A percentile compares a stretch with the other conserved stretches of the same genome.
Evolutionary conservation across 2,888 invertebrate genomes (phyloP).

Genomic region (Ecdyonurus torrentis): DNA sequence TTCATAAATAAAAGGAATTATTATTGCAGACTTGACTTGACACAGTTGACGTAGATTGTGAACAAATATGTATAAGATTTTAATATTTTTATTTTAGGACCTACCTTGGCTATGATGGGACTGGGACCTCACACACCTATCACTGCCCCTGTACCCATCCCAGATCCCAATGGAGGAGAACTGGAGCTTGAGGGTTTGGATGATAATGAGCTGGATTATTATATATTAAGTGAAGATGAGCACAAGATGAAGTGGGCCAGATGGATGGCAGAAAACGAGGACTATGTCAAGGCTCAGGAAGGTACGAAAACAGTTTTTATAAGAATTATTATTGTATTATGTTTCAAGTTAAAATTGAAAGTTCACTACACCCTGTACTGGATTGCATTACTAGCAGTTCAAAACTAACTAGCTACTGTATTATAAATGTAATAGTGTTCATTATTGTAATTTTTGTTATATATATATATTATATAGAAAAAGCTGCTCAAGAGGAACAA

Average conservation of each 20-base stretch:
- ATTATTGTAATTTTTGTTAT: not conserved
- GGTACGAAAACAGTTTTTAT: too few species aligned
- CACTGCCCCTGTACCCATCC: conserved; percentile 4
- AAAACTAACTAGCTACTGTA: too few species aligned
- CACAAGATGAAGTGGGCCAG: conserved; percentile 59
- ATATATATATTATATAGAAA: conserved; percentile 34
- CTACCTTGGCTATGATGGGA: conserved; percentile 55
- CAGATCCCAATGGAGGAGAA: conserved; percentile 28
- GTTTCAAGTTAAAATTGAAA: too few species aligned
- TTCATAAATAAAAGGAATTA: too few species aligned
- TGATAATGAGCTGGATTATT: conserved; percentile 76
- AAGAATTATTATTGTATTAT: too few species aligned
- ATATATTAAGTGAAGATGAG: conserved; percentile 70
- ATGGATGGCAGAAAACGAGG: conserved; percentile 80
- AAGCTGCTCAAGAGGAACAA: conserved; percentile 60
- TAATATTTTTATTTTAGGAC: too few species aligned
- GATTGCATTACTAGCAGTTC: too few species aligned
- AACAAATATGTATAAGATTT: conserved; percentile 4
- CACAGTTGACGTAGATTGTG: too few species aligned
- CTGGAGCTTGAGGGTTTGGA: conserved; percentile 60
- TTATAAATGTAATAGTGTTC: too few species aligned
- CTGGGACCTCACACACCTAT: conserved; percentile 38
- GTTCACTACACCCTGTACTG: too few species aligned
- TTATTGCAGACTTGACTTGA: not conserved
- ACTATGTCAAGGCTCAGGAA: conserved; percentile 69